These are phyloP conservation scores for Etheostoma cragini DNA, from an alignment of 2,113 vertebrate genomes.

Conservation along the genomic window DNA sequence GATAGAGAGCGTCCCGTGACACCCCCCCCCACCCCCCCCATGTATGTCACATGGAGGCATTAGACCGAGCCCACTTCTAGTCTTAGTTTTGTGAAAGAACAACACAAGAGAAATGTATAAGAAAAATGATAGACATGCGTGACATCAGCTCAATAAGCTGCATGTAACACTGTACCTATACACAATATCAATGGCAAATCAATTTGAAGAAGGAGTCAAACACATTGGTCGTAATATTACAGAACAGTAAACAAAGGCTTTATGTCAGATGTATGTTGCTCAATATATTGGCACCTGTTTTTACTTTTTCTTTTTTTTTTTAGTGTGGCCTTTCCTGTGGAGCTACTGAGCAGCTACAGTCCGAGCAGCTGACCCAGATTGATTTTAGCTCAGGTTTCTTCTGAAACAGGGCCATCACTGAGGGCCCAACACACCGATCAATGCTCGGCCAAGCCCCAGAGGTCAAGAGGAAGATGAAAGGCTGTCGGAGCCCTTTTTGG, in stretches of 20 bases:
- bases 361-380: constrained; percentile 12
- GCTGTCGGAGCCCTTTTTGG: not conserved
- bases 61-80: too few relatives aligned
- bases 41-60: too few relatives aligned
- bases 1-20: too few relatives aligned
- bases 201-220: too few relatives aligned
- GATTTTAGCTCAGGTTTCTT: constrained; percentile 18
- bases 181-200: too few relatives aligned
- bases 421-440: not conserved
- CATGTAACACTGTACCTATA: too few relatives aligned
- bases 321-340: not conserved
- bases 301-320: not conserved
- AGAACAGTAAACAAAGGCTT: constrained; percentile 1
- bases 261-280: not conserved
- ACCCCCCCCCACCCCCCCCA: too few relatives aligned
- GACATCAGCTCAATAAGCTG: too few relatives aligned
- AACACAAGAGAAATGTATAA: too few relatives aligned
- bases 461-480: constrained; percentile 4
- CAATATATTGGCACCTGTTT: not conserved
- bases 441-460: not conserved
- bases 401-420: not conserved
- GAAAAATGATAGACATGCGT: too few relatives aligned
- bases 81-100: too few relatives aligned
- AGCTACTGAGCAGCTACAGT: not conserved
- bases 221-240: not conserved